A percentile compares a stretch with the other conserved stretches of the same genome.
phyloP scores from a whole-genome alignment of 2,888 invertebrate species.

The Drosophila acutilabella region DNA sequence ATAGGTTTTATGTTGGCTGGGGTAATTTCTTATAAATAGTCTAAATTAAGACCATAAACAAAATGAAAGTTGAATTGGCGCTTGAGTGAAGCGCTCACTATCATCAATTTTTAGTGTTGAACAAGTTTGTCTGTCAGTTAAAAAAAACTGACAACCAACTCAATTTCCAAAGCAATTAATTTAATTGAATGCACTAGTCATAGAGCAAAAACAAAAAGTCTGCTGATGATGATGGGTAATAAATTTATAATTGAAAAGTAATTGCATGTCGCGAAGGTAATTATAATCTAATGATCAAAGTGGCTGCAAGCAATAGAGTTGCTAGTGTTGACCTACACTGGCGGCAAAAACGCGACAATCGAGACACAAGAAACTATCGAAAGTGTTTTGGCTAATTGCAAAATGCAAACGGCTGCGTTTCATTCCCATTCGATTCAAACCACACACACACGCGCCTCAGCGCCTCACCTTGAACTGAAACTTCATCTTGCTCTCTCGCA shows the following conservation, averaged over 20 bases:
- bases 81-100: conserved; percentile 16
- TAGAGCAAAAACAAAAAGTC: conserved; percentile 44
- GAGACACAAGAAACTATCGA: conserved; percentile 17
- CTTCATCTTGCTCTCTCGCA: conserved; percentile 8
- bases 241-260: conserved; percentile 73
- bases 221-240: conserved; percentile 48
- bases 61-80: conserved; percentile 64
- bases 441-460: conserved; percentile 8
- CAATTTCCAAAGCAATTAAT: conserved; percentile 75
- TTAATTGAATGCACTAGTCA: conserved; percentile 75
- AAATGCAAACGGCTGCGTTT: conserved; percentile 16
- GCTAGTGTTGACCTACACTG: conserved; percentile 41
- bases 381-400: conserved; percentile 48
- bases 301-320: conserved; percentile 15
- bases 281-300: conserved; percentile 39
- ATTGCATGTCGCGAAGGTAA: conserved; percentile 59
- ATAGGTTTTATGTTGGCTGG: conserved; percentile 29
- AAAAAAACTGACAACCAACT: conserved; percentile 47
- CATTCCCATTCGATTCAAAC: conserved; percentile 38
- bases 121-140: conserved; percentile 35
- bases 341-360: background rate
- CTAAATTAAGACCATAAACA: conserved; percentile 66
- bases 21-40: conserved; percentile 77
- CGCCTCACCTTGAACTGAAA: conserved; percentile 44
- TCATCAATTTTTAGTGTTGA: conserved; percentile 46